These are phyloP conservation scores for Lophotis ruficrista DNA, from an alignment of 2,113 vertebrate genomes.

Conservation along the genomic window DNA sequence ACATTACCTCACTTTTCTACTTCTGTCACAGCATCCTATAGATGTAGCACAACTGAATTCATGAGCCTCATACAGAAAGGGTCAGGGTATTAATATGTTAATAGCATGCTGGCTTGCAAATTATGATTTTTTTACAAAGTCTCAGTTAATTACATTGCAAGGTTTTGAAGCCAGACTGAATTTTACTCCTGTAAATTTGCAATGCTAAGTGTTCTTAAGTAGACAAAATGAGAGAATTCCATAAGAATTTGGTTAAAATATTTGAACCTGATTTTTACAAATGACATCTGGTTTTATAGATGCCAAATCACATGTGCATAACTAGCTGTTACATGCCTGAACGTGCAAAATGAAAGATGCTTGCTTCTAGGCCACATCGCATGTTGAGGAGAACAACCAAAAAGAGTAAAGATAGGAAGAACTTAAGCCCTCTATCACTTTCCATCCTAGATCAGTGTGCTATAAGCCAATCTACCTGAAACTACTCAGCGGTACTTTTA, in stretches of 20 bases:
- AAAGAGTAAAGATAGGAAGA: not conserved
- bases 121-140: slow-evolving; percentile 57
- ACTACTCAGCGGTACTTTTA: not conserved
- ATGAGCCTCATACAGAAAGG: slow-evolving; percentile 53
- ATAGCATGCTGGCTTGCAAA: slow-evolving; percentile 63
- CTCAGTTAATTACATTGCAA: slow-evolving; percentile 61
- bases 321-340: not conserved
- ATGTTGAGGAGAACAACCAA: not conserved
- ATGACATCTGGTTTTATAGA: not conserved
- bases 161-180: slow-evolving; percentile 43
- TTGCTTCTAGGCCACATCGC: not conserved
- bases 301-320: not conserved
- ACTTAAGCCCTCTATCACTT: not conserved
- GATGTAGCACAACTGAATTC: slow-evolving; percentile 44
- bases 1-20: slow-evolving; percentile 57
- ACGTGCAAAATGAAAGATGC: not conserved
- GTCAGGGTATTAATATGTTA: slow-evolving; percentile 65
- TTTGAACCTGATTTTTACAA: slow-evolving; percentile 4
- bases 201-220: slow-evolving; percentile 42
- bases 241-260: slow-evolving; percentile 39
- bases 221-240: slow-evolving; percentile 23
- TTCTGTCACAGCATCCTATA: slow-evolving; percentile 28
- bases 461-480: not conserved
- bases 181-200: slow-evolving; percentile 49
- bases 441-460: not conserved